Percentiles rank a stretch among this genome's conserved stretches.
Evolutionary conservation across 2,113 vertebrate genomes (phyloP).

Genomic region (Nothobranchius kuhntae): DNA sequence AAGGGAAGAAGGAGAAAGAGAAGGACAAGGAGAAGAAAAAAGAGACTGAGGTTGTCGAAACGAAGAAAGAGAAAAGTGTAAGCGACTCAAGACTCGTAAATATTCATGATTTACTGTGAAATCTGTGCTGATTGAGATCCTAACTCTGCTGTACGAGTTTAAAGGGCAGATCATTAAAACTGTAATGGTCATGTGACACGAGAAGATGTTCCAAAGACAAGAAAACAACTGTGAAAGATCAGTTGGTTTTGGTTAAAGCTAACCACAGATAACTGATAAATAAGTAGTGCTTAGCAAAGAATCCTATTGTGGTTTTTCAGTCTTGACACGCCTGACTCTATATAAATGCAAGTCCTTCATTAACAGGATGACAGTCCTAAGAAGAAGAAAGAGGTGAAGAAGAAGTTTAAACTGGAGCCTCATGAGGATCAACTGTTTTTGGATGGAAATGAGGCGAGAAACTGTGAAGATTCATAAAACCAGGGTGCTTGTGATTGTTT

Average conservation of each 20-base stretch:
- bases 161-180: slow-evolving; percentile 11
- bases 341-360: not conserved
- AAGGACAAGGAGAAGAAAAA: slow-evolving; percentile 80
- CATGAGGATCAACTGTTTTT: slow-evolving; percentile 97
- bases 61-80: slow-evolving; percentile 87
- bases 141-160: not conserved
- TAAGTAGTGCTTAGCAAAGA: not conserved
- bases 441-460: slow-evolving; percentile 93
- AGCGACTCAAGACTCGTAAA: slow-evolving; percentile 3
- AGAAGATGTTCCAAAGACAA: too few relatives aligned
- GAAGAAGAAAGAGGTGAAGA: slow-evolving; percentile 97
- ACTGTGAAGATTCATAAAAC: too few relatives aligned
- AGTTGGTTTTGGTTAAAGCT: not conserved
- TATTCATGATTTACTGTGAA: too few relatives aligned
- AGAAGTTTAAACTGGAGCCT: slow-evolving; percentile 98
- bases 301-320: not conserved
- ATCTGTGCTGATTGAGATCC: too few relatives aligned
- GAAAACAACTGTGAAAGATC: not conserved
- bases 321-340: not conserved
- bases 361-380: slow-evolving; percentile 93
- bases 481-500: not conserved
- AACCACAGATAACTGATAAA: not conserved
- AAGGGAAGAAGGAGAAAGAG: slow-evolving; percentile 87
- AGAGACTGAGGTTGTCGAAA: slow-evolving; percentile 64
- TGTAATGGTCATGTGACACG: too few relatives aligned